These are phyloP conservation scores for Teleopsis dalmanni DNA, from an alignment of 1,140 invertebrate genomes.

Conservation along the genomic window DNA sequence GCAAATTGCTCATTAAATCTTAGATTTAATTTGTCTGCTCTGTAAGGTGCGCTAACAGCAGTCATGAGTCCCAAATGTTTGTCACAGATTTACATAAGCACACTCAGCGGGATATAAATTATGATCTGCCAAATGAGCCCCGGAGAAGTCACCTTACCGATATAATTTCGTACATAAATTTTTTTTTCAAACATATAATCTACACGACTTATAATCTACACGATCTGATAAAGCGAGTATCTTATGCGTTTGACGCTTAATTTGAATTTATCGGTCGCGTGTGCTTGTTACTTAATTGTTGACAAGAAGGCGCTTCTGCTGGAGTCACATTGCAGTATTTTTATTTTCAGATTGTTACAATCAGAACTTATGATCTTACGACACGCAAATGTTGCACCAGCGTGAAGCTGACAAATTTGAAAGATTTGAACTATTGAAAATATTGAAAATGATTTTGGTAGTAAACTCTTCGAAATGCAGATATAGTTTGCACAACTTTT, in stretches of 20 bases:
- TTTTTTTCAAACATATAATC: background rate
- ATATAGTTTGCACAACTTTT: no score
- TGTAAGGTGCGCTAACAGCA: no score
- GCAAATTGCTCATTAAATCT: slow-evolving; percentile 7
- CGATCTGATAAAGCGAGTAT: background rate
- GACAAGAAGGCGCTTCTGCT: slow-evolving; percentile 41
- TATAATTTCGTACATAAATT: background rate
- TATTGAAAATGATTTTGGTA: no score
- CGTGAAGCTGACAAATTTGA: no score
- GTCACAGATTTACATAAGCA: background rate
- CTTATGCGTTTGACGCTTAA: background rate
- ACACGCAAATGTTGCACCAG: no score
- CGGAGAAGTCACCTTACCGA: no score
- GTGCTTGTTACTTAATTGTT: slow-evolving; percentile 44
- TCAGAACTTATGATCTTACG: no score
- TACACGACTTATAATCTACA: background rate
- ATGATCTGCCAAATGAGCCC: background rate
- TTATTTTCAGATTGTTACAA: no score
- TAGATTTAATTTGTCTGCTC: slow-evolving; percentile 5
- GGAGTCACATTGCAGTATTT: no score
- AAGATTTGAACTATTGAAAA: no score
- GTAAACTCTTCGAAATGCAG: no score
- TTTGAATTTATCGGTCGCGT: slow-evolving; percentile 38
- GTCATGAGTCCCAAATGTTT: background rate
- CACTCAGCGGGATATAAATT: slow-evolving; percentile 5